Evolutionary conservation across 2,797 vertebrate species (phyloP).

Genomic region (Microctenopoma stevenorrisi): DNA sequence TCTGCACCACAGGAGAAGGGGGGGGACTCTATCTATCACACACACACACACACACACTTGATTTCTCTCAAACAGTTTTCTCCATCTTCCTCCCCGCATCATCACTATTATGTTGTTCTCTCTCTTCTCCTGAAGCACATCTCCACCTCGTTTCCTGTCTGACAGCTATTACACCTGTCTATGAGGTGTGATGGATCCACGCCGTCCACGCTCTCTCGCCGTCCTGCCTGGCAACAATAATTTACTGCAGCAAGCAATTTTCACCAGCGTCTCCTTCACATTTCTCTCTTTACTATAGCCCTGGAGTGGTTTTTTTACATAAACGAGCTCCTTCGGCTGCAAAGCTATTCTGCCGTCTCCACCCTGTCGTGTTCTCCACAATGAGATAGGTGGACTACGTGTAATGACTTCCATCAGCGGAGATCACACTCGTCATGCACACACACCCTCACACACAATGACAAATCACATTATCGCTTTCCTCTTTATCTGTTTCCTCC

Average conservation of each 20-base stretch:
- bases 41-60: constrained; percentile 8
- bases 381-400: constrained; percentile 39
- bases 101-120: constrained; percentile 31
- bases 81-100: constrained; percentile 20
- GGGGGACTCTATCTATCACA: constrained; percentile 12
- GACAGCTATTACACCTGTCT: constrained; percentile 48
- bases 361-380: constrained; percentile 24
- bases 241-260: constrained; percentile 37
- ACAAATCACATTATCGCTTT: constrained; percentile 60
- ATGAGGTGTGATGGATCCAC: constrained; percentile 57
- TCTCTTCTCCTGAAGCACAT: constrained; percentile 32
- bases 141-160: constrained; percentile 24
- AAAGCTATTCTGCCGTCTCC: constrained; percentile 30
- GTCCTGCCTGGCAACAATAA: constrained; percentile 48
- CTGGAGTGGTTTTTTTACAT: not conserved
- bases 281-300: constrained; percentile 15
- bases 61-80: constrained; percentile 41
- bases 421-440: constrained; percentile 33
- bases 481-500: constrained; percentile 55
- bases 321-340: constrained; percentile 10
- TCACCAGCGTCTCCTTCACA: constrained; percentile 32
- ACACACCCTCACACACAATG: constrained; percentile 17
- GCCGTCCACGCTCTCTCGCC: constrained; percentile 51
- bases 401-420: constrained; percentile 52
- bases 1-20: constrained; percentile 44